Evolutionary conservation across 2,797 vertebrate genomes (phyloP).

Genomic region (Labroides dimidiatus): DNA sequence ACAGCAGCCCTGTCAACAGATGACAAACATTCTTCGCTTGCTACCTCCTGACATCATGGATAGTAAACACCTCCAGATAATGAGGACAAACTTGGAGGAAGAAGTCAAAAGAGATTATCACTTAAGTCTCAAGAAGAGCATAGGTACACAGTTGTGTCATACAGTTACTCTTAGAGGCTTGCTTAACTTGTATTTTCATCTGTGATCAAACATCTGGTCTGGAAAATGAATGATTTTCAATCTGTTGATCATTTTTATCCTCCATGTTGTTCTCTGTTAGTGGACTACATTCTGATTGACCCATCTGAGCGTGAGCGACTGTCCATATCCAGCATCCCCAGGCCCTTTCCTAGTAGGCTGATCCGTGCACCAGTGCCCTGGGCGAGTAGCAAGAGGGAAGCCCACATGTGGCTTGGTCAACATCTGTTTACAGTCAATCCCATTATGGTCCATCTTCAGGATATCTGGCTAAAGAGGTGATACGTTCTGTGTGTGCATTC

Average conservation of each 20-base stretch:
- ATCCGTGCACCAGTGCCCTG: conserved; percentile 91
- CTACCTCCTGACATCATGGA: conserved; percentile 73
- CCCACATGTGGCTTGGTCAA: conserved; percentile 81
- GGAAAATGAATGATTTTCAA: too few relatives aligned
- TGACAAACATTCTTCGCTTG: conserved; percentile 79
- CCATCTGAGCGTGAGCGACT: conserved; percentile 87
- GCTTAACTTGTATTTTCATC: too few relatives aligned
- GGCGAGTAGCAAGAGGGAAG: conserved; percentile 78
- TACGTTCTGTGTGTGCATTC: conserved; percentile 12
- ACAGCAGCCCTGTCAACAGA: conserved; percentile 80
- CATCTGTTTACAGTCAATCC: conserved; percentile 87
- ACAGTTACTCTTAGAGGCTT: conserved; percentile 52
- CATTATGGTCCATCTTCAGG: conserved; percentile 86
- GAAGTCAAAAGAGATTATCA: conserved; percentile 86
- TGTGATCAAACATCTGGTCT: too few relatives aligned
- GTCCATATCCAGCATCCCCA: conserved; percentile 83
- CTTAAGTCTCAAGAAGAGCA: conserved; percentile 86
- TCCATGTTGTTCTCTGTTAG: conserved; percentile 67
- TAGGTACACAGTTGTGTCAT: conserved; percentile 68
- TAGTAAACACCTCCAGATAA: conserved; percentile 51
- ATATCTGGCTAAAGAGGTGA: conserved; percentile 90
- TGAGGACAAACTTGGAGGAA: conserved; percentile 75
- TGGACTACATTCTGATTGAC: conserved; percentile 93
- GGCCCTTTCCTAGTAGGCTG: conserved; percentile 83
- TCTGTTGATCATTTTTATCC: background rate